Percentiles rank a stretch among this genome's conserved stretches.
phyloP scores from a whole-genome alignment of 2,888 invertebrate genomes.

The Phortica magna region DNA sequence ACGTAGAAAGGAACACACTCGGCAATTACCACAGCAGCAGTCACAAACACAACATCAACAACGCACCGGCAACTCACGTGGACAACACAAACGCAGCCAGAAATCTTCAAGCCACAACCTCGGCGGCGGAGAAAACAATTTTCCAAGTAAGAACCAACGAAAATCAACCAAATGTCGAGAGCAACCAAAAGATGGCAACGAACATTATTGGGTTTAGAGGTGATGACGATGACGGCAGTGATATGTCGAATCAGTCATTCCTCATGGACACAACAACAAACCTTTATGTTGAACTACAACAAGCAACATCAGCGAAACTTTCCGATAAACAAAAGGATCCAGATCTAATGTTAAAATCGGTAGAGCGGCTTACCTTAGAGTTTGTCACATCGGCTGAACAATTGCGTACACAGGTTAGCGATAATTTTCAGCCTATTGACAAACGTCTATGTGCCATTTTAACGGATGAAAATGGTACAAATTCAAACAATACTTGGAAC shows the following conservation, averaged over 20 bases:
- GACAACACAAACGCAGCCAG: constrained; percentile 71
- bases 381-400: constrained; percentile 83
- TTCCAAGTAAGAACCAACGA: constrained; percentile 49
- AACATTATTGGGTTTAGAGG: constrained; percentile 72
- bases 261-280: constrained; percentile 69
- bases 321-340: constrained; percentile 81
- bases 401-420: constrained; percentile 76
- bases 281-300: constrained; percentile 48
- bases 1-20: constrained; percentile 77
- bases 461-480: constrained; percentile 12
- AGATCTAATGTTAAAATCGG: constrained; percentile 84
- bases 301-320: background rate
- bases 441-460: constrained; percentile 37
- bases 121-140: constrained; percentile 43
- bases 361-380: constrained; percentile 83
- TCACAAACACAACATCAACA: constrained; percentile 70
- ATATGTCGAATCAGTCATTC: constrained; percentile 73
- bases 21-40: constrained; percentile 75
- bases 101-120: constrained; percentile 58
- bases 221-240: constrained; percentile 66
- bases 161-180: constrained; percentile 76
- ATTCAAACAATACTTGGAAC: constrained; percentile 85
- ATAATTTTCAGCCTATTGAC: constrained; percentile 40
- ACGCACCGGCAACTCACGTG: constrained; percentile 37
- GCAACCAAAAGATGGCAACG: constrained; percentile 66